Base-by-base conservation (phyloP, 2,797 vertebrate genomes). In the Leontocebus nigricollis region DNA sequence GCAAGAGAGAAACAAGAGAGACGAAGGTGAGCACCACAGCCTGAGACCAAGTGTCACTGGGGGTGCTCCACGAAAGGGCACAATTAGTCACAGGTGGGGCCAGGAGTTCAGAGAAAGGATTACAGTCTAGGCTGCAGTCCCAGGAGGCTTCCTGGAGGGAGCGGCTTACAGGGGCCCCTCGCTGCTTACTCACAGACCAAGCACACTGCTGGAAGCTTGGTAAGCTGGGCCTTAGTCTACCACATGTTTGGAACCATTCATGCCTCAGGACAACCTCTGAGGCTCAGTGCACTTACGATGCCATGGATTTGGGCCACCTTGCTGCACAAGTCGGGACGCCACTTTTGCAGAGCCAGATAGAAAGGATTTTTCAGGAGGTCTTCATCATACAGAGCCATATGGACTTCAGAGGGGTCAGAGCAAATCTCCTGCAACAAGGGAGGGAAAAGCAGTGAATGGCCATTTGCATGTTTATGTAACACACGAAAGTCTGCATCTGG, bases 361-460 rank as follows among this genome's bases (percentile, higher is more conserved):
- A 99, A 99, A 64, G 99, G 99, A 94, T 99, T 99, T 98, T 99
- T 99, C 98, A 99, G 98, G 98, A 99, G 99, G 98, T 99, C 99
- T 99, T 99, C 99, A 99, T 99, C 99, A 99, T 99, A 99, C 90
- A 99, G 98, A 99, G 99, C 99, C 99, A 99, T 99, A 99, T 98
- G 99, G 99, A 99, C 98, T 98, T 98, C 98, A 98, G 97, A 91
- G 91, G 86, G 88, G 94, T 92, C 97, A 86, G 75, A 82, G 17
- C 2, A 64, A 92, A 82, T 92, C 96, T 97, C 97, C 98, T 99
- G 92, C 50, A 89, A 97, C 0, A n/a, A 92, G 7, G 36, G 95
- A 30, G 88, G 52, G 44, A 81, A 94, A 61, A 73, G 89, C 2
- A 4, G 67, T 26, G 75, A 88, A 52, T 22, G 3, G 57, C 10